Evolutionary conservation across 2,113 vertebrate genomes (phyloP), one percentile per base, ranked within the genome.

Genomic region (Syngnathus floridae): DNA sequence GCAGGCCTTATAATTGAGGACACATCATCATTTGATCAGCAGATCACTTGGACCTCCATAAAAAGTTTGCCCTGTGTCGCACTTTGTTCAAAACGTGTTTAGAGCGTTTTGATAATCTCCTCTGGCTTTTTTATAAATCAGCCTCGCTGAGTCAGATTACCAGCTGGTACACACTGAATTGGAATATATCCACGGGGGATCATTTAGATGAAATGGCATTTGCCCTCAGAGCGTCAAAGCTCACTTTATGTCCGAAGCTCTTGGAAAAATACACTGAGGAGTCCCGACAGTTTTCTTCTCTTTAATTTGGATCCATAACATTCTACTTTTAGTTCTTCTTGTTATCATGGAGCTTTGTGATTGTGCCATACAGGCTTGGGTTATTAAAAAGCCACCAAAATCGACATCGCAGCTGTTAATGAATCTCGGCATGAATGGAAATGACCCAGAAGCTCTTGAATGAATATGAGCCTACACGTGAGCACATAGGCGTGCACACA

Each of bases 31-130:
- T 65, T 1, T 62, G 57, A 68, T 21, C 48, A 35, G 31, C 26
- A n/a, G 64, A 64, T 66, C 37, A 54, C 22, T 64, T 64, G 54
- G 45, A 64, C 51, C 1, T 1, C 38, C 41, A 51, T 49, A 31
- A 54, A 69, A 60, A 45, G 61, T 71, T 73, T 80, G 37, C 57
- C 9, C 58, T 61, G 3, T 31, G 26, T 59, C 21, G n/a, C 57
- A 59, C 57, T 59, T 41, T 22, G 1, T 71, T 63, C 70, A 49
- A 59, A 56, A 61, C 22, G 56, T 57, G 64, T 76, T 73, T 65
- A 78, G 72, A 13, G 71, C 70, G 67, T 79, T 76, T 71, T 75
- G 66, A 62, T 88, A 85, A 88, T 88, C 86, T 82, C 81, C 57
- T 40, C 1, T 36, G 71, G 82, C 72, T 80, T 76, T 61, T 41